Evolutionary conservation across 2,797 vertebrate species (phyloP).

Genomic region (Myiotriccus ornatus): DNA sequence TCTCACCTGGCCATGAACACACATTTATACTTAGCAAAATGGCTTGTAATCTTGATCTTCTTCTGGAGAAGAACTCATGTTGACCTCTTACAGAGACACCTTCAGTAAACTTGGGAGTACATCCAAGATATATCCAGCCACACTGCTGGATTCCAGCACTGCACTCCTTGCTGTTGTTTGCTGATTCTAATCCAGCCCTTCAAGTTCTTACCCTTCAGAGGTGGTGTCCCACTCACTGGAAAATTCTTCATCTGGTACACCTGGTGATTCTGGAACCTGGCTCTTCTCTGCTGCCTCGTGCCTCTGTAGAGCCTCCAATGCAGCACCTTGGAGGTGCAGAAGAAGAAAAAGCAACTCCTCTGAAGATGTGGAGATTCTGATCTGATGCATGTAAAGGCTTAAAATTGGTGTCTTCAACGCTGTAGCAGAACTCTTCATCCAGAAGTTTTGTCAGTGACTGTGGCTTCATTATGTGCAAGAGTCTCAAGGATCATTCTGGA

Average conservation of each 20-base stretch:
- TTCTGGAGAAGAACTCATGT: background rate
- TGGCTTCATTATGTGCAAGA: background rate
- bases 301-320: background rate
- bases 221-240: background rate
- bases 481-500: background rate
- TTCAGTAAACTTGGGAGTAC: background rate
- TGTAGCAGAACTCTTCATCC: background rate
- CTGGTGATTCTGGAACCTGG: background rate
- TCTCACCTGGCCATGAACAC: background rate
- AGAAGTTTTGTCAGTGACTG: background rate
- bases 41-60: background rate
- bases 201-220: background rate
- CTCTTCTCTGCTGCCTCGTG: background rate
- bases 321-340: background rate
- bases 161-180: background rate
- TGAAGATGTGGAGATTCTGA: background rate
- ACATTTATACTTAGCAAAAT: background rate
- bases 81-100: background rate
- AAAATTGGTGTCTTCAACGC: background rate
- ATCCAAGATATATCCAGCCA: background rate
- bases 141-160: background rate
- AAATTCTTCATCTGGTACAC: background rate
- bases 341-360: background rate
- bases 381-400: background rate
- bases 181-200: background rate